phyloP scores from a whole-genome alignment of 35 echinoderm and acorn worm genomes.

The Chiridota heheva region DNA sequence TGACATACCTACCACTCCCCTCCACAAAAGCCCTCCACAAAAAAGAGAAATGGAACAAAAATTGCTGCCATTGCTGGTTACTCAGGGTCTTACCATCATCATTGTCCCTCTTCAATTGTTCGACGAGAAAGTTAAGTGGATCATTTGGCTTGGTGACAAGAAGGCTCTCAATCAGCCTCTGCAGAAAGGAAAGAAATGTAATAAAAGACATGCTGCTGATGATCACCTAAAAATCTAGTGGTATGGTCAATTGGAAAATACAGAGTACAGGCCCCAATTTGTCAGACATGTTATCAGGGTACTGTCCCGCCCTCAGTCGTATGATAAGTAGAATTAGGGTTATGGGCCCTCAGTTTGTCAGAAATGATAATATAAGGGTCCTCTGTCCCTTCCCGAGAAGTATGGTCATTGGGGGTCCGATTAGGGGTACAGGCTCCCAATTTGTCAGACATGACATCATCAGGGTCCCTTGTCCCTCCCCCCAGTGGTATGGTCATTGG shows the following conservation, averaged over 20 bases:
- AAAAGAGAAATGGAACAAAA: background rate
- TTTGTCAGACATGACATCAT: no score
- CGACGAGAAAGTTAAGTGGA: constrained; percentile 75
- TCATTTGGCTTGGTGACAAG: constrained; percentile 90
- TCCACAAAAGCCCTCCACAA: background rate
- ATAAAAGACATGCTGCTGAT: background rate
- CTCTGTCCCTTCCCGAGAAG: no score
- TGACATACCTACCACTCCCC: background rate
- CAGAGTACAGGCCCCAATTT: background rate
- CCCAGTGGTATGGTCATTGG: no score
- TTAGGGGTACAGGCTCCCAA: no score
- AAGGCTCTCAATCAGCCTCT: constrained; percentile 86
- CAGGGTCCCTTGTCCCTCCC: no score
- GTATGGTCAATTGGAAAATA: background rate
- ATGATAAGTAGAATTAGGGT: no score
- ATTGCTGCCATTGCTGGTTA: no score
- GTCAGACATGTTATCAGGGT: background rate
- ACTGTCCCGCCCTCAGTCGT: no score
- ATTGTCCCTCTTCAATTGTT: constrained; percentile 88
- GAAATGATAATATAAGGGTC: no score
- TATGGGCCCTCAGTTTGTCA: no score
- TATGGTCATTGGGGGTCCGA: no score
- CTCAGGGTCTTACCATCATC: constrained; percentile 81
- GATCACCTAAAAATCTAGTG: background rate
- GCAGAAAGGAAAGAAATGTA: constrained; percentile 34